Evolutionary conservation across 2,888 invertebrate genomes (phyloP), one percentile per base, ranked within the genome.

Genomic region (Leucophora obtusa): DNA sequence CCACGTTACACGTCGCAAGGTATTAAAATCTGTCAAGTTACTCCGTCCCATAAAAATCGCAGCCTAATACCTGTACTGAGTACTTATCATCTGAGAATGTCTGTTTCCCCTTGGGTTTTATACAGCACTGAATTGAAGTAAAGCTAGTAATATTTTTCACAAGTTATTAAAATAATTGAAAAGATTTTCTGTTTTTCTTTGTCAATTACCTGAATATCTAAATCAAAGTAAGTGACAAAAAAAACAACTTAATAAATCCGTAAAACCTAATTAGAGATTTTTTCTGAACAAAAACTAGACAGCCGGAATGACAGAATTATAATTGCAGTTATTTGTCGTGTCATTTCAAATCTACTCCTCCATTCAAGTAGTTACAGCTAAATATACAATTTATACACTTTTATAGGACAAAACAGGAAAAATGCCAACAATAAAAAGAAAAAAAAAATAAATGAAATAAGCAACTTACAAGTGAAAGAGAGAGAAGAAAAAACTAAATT

Each of bases 291-390:
- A 47, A n/a, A n/a, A 5, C 4, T 7, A n/a, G 14, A n/a, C 43
- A 47, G 6, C n/a, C 43, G 43, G 43, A 43, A 43, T 43, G 43
- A 43, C 14, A n/a, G 4, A 47, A 47, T 47, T 6, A 47, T 47
- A 47, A 47, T 47, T 47, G n/a, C 43, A n/a, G 43, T 6, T 47
- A 47, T 47, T 47, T 47, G 59, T 58, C 51, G 21, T 59, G 65
- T 66, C 59, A 56, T 69, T 63, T 50, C 47, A 68, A 74, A 74
- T 18, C 59, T 10, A 51, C 33, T 35, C 5, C 33, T 14, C 14
- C 2, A 18, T 65, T 71, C 14, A 38, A 47, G n/a, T n/a, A n/a
- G n/a, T n/a, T n/a, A 4, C n/a, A 47, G 43, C 43, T 47, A n/a
- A 47, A 47, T 14, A 10, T n/a, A 43, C 43, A 28, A 54, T 62